These are phyloP conservation scores for Catostylus mosaicus DNA, from an alignment of 30 jellyfish, hydroid and myxozoan species.

Conservation along the genomic window DNA sequence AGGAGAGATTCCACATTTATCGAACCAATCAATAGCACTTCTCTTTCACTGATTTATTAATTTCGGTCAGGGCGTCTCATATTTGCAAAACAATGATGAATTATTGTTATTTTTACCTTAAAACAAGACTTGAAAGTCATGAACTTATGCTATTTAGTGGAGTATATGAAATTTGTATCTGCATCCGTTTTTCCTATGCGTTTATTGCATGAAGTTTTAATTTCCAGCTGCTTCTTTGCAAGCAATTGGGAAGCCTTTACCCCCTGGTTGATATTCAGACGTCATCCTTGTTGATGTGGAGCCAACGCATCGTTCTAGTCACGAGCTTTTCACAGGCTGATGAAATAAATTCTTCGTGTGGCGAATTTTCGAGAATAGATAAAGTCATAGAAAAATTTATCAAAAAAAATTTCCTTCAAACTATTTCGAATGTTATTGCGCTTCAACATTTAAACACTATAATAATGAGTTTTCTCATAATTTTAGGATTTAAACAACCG, in stretches of 20 bases:
- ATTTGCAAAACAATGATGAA: not conserved
- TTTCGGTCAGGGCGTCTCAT: not conserved
- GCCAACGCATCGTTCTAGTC: slow-evolving; percentile 26
- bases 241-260: not conserved
- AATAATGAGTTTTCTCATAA: not conserved
- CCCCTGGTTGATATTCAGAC: slow-evolving; percentile 17
- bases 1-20: not conserved
- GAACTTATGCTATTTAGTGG: not conserved
- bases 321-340: slow-evolving; percentile 40
- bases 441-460: not conserved
- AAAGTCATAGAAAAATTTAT: not conserved
- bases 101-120: not conserved
- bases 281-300: slow-evolving; percentile 49
- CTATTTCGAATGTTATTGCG: not conserved
- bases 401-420: too few relatives aligned
- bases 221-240: not conserved
- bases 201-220: not conserved
- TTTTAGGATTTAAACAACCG: not conserved
- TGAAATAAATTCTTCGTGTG: not conserved
- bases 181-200: not conserved
- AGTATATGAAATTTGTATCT: not conserved
- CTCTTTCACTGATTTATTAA: not conserved
- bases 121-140: not conserved
- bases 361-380: too few relatives aligned
- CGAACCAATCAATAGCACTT: slow-evolving; percentile 13